phyloP scores from a whole-genome alignment of 2,888 invertebrate species.

The Pogonocherus hispidulus region DNA sequence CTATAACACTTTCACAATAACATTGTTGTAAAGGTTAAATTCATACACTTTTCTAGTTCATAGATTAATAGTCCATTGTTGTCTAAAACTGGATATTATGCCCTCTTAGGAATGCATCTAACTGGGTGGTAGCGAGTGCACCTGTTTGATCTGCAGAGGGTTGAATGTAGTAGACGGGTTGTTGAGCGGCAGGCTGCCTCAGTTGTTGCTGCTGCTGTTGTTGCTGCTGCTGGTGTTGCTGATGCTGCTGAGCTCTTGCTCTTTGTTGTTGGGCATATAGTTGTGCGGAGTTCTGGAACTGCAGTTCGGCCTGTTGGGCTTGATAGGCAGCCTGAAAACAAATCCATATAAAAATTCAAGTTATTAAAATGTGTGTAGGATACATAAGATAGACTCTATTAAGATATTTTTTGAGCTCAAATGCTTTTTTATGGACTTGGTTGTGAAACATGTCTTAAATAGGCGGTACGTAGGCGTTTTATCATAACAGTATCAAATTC shows the following conservation, averaged over 20 bases:
- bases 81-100: constrained; percentile 76
- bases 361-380: no score
- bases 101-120: constrained; percentile 85
- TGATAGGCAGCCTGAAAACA: constrained; percentile 68
- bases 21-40: constrained; percentile 49
- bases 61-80: constrained; percentile 42
- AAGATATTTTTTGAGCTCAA: no score
- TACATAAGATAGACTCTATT: no score
- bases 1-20: constrained; percentile 57
- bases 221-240: constrained; percentile 65
- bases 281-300: constrained; percentile 73
- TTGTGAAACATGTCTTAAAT: no score
- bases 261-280: constrained; percentile 69
- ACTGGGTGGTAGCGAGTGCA: constrained; percentile 76
- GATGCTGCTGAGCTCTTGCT: constrained; percentile 66
- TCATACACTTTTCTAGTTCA: constrained; percentile 44
- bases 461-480: no score
- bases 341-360: no score
- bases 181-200: constrained; percentile 57
- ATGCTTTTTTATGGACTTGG: no score
- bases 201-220: constrained; percentile 54
- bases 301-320: constrained; percentile 77
- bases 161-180: constrained; percentile 75
- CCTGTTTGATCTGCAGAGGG: constrained; percentile 64
- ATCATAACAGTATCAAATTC: no score